Base-by-base conservation (phyloP, 2,797 vertebrate species). In the Channa striata region DNA sequence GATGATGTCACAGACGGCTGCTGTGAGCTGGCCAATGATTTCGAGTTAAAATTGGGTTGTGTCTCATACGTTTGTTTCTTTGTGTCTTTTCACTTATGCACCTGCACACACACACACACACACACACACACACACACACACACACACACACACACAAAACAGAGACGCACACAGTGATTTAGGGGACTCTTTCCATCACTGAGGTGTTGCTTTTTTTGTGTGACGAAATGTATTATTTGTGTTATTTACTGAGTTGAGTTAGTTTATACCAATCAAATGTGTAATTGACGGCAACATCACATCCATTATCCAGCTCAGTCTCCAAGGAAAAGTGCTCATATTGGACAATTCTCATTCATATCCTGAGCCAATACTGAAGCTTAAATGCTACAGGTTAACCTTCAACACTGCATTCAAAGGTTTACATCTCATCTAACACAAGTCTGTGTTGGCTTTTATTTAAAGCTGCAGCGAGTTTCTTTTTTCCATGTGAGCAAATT, bases 1-100 rank as follows among this genome's bases (percentile, higher is more conserved):
- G 82, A 83, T 91, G 91, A 93, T 88, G 89, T 90, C 89, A 91
- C 72, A 81, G 78, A 62, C 81, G 77, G 84, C 80, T 72, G 76
- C 72, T 78, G 72, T 56, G 25, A 43, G 68, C 61, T 57, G 78
- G 74, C 80, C 85, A 86, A 80, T 72, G 78, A 82, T 85, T 68
- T 58, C 49, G 72, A 70, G 77, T 78, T 64, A 43, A 72, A 77
- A 81, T 81, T 79, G 75, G 64, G 68, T 86, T 82, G 65, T 71
- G 77, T 70, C 39, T 54, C 63, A 64, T 66, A 65, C 47, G 40
- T 59, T 67, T 56, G 42, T 56, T 69, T 77, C 17, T 33, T 8
- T 30, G 33, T 53, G 56, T 67, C 56, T 21, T 65, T 21, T 72
- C 11, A 59, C 14, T 52, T 70, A 7, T 46, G 36, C 2, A 3